phyloP scores from a whole-genome alignment of 2,113 vertebrate genomes.

The Trachemys scripta region DNA sequence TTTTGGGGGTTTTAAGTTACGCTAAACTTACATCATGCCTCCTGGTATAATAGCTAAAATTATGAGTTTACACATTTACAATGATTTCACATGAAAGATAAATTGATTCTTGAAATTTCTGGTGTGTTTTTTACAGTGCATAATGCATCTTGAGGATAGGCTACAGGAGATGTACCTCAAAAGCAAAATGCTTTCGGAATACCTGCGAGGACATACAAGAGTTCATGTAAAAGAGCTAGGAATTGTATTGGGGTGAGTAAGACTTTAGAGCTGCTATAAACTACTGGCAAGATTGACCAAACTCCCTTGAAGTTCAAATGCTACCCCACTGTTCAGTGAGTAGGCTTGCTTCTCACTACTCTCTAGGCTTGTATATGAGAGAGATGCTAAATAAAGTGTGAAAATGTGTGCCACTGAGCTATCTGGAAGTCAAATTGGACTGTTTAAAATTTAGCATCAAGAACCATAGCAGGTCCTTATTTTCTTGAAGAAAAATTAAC shows the following conservation, averaged over 20 bases:
- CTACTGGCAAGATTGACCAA: not conserved
- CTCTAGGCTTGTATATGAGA: not conserved
- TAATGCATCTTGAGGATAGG: slow-evolving; percentile 92
- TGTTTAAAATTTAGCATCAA: not conserved
- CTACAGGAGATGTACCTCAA: slow-evolving; percentile 92
- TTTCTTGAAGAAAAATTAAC: not conserved
- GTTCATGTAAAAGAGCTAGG: slow-evolving; percentile 89
- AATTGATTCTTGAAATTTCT: not conserved
- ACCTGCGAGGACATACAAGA: slow-evolving; percentile 88
- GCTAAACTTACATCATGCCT: not conserved
- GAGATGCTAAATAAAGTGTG: not conserved
- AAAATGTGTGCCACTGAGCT: not conserved
- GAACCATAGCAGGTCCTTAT: not conserved
- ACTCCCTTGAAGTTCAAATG: not conserved
- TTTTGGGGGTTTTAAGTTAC: not conserved
- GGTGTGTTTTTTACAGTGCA: slow-evolving; percentile 77
- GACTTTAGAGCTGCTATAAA: not conserved
- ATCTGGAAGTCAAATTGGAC: not conserved
- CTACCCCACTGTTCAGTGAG: not conserved
- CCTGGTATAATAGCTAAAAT: not conserved
- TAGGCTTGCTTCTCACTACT: not conserved
- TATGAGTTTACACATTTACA: not conserved
- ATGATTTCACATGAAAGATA: fast-evolving
- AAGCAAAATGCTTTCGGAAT: slow-evolving; percentile 92
- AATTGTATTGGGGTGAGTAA: slow-evolving; percentile 87